phyloP scores from a whole-genome alignment of 2,888 invertebrate species.

The Patella depressa region DNA sequence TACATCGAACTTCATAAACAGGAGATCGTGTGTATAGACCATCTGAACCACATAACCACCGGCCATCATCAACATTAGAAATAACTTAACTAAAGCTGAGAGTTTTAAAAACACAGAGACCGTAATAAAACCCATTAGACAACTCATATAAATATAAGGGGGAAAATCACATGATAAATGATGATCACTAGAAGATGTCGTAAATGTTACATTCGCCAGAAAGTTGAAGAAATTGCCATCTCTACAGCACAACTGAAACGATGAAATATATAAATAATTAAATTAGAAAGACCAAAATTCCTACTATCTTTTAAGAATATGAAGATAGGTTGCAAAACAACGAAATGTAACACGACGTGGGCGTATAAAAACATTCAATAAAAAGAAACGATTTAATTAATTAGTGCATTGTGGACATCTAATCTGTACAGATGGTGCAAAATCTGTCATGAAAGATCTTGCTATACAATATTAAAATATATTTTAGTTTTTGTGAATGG shows the following conservation, averaged over 20 bases:
- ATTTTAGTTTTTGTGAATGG: not conserved
- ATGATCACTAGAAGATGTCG: conserved; percentile 41
- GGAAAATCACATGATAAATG: conserved; percentile 82
- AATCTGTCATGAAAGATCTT: not conserved
- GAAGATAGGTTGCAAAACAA: too few species aligned
- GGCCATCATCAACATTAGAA: conserved; percentile 81
- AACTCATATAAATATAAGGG: conserved; percentile 88
- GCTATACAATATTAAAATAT: not conserved
- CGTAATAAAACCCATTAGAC: conserved; percentile 86
- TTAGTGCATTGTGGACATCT: not conserved
- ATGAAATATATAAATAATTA: too few species aligned
- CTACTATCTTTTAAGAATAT: too few species aligned
- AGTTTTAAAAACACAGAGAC: conserved; percentile 88
- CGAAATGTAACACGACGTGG: too few species aligned
- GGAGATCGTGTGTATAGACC: conserved; percentile 83
- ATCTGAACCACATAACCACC: conserved; percentile 86
- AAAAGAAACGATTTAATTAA: too few species aligned
- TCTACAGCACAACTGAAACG: conserved; percentile 66
- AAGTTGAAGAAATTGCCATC: conserved; percentile 58
- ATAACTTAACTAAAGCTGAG: conserved; percentile 86
- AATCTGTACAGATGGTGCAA: not conserved
- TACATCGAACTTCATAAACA: conserved; percentile 86
- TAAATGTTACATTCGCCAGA: conserved; percentile 44
- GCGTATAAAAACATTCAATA: too few species aligned
- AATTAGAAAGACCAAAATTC: too few species aligned